Base-by-base conservation (phyloP, 1,140 invertebrate species). In the Drosophila sproati region DNA sequence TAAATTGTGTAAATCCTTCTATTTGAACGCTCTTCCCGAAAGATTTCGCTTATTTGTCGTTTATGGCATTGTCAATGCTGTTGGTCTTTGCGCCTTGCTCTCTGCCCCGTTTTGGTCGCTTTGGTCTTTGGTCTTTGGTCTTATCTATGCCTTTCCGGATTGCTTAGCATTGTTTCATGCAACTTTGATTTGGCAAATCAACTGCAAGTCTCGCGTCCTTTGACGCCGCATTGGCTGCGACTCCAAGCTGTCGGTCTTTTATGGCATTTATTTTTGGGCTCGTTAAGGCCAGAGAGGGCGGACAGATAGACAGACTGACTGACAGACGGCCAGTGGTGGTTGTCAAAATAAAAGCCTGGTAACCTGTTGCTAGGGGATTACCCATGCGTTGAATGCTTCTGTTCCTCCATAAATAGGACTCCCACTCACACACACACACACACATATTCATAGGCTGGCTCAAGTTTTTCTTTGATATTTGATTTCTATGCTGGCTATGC, bases 281-380 rank as follows among this genome's bases (percentile, higher is more conserved):
- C 57, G 63, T 60, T 73, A 67, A 73, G 62, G 73, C 29, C 45
- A 32, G n/a, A 10, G 39, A 31, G 29, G 29, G n/a, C 10, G 47
- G 45, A 34, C 39, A 43, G 39, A 4, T 20, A 20, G 20, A 20
- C 20, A 20, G 20, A 20, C 20, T 20, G 20, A 3, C n/a, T 35
- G 55, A 31, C 12, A 5, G n/a, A 7, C 10, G 35, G 31, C 47
- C 75, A 47, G 67, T 74, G 73, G 20, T 73, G 71, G 68, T 80
- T 89, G 83, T 89, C 83, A 83, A 89, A 89, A 89, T 85, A 78
- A 78, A 80, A 80, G 69, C 85, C 71, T 88, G 77, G 73, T 79
- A 89, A 89, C 85, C 85, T 89, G 85, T 89, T 89, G 85, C 85
- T 62, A 89, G 57, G 78, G 85, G 81, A 81, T 89, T 89, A 81